Evolutionary conservation across 2,113 vertebrate genomes (phyloP).

Genomic region (Nettapus auritus): DNA sequence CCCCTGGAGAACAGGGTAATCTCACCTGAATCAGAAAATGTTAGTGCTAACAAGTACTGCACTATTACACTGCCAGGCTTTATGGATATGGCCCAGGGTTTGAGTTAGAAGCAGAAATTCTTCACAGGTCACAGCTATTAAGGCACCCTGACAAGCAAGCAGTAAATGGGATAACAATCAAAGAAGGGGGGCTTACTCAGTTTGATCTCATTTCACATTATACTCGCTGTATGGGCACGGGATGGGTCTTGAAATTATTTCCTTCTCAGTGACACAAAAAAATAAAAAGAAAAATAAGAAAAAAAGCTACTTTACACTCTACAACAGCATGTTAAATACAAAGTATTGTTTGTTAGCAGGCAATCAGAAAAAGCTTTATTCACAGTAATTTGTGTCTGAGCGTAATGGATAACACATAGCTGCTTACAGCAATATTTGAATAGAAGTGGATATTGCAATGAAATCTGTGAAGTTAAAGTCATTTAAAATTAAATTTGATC

Average conservation of each 20-base stretch:
- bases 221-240: rapidly evolving
- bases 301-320: background rate
- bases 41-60: background rate
- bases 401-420: background rate
- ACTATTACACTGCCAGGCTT: background rate
- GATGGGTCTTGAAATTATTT: background rate
- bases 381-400: background rate
- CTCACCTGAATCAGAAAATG: background rate
- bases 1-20: background rate
- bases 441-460: background rate
- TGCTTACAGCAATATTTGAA: background rate
- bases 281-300: background rate
- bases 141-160: background rate
- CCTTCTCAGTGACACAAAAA: background rate
- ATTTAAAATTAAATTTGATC: background rate
- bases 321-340: rapidly evolving
- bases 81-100: background rate
- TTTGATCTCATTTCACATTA: background rate
- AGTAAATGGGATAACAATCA: background rate
- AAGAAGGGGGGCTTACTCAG: background rate
- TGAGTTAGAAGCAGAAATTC: background rate
- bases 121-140: background rate
- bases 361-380: background rate
- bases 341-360: background rate
- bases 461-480: background rate